These are phyloP conservation scores for Ibidorhyncha struthersii DNA, from an alignment of 2,113 vertebrate genomes.

Conservation along the genomic window DNA sequence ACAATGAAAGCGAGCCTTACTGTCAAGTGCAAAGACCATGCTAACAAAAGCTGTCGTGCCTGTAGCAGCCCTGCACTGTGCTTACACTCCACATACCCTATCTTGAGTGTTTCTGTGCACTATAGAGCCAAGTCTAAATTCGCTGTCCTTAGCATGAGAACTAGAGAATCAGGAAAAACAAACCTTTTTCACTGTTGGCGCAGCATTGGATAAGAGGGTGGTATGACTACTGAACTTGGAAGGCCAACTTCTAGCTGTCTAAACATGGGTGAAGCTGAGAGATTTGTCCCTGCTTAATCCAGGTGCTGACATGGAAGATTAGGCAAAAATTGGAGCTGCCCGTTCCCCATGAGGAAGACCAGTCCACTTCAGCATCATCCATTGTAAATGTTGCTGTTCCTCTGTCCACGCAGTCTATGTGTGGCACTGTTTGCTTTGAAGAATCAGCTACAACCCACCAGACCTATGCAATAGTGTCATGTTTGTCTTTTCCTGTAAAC, in stretches of 20 bases:
- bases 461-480: not conserved
- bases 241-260: not conserved
- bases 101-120: not conserved
- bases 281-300: not conserved
- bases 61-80: not conserved
- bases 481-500: not conserved
- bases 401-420: rapidly evolving
- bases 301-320: not conserved
- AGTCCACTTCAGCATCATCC: not conserved
- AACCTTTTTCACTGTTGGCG: not conserved
- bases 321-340: not conserved
- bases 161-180: not conserved
- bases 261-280: not conserved
- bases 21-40: not conserved
- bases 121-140: not conserved
- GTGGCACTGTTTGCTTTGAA: not conserved
- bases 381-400: not conserved
- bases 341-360: not conserved
- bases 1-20: not conserved
- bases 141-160: not conserved
- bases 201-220: not conserved
- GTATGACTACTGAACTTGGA: not conserved
- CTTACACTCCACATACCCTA: not conserved
- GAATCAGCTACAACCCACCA: not conserved
- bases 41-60: not conserved